Conservation (phyloP, 2,888 invertebrate species). For the Fissipunctia ypsillon region DNA sequence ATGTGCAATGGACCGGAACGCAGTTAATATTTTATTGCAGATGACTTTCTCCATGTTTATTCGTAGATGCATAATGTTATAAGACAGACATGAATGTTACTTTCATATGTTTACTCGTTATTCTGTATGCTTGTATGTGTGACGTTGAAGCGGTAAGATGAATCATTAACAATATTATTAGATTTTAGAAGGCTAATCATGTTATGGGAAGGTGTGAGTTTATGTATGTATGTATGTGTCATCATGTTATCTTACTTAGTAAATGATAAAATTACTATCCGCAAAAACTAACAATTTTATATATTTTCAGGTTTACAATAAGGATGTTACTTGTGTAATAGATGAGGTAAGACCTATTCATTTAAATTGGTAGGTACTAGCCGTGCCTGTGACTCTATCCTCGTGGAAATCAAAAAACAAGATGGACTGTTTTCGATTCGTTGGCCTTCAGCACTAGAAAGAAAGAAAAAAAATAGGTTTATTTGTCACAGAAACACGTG, state of each 20-base stretch:
- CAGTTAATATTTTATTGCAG: conserved; percentile 76
- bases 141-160: conserved; percentile 79
- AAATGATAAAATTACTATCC: not conserved
- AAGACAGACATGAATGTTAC: conserved; percentile 80
- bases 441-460: not conserved
- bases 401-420: not conserved
- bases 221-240: too few species aligned
- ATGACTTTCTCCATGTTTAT: conserved; percentile 63
- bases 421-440: not conserved
- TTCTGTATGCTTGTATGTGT: conserved; percentile 69
- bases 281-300: not conserved
- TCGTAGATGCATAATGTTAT: conserved; percentile 75
- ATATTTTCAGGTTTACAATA: conserved; percentile 81
- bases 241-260: not conserved
- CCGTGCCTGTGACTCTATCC: not conserved
- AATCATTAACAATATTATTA: conserved; percentile 24
- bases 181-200: not conserved
- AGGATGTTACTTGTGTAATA: conserved; percentile 81
- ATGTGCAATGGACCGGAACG: conserved; percentile 74
- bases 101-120: conserved; percentile 79
- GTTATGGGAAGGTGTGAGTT: too few species aligned
- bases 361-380: not conserved
- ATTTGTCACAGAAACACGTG: too few species aligned
- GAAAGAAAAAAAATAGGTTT: too few species aligned
- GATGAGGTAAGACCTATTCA: conserved; percentile 75